Conservation (phyloP, 2,797 vertebrate genomes). For the Catamblyrhynchus diadema region DNA sequence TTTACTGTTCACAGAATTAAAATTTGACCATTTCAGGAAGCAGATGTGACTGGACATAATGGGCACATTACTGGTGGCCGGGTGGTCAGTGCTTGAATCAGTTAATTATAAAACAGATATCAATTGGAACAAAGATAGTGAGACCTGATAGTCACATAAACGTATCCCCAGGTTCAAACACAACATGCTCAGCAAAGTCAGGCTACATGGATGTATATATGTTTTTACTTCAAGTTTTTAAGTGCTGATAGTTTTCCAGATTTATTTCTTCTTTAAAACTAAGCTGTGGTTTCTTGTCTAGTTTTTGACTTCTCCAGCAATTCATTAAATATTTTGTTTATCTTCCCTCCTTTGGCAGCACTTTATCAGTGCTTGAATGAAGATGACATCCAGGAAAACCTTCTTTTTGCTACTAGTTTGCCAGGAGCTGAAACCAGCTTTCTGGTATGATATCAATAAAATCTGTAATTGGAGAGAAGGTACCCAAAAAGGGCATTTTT, state of each 20-base stretch:
- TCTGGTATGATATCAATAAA: not conserved
- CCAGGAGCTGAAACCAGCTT: not conserved
- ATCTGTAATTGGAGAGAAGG: not conserved
- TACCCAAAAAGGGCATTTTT: not conserved
- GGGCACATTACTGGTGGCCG: not conserved
- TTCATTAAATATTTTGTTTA: not conserved
- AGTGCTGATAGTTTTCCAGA: not conserved
- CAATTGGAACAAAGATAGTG: not conserved
- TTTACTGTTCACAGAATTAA: not conserved
- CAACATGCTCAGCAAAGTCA: not conserved
- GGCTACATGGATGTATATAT: not conserved
- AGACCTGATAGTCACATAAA: not conserved
- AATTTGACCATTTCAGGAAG: not conserved
- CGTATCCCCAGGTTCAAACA: not conserved
- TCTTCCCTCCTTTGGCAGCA: not conserved
- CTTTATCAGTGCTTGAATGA: constrained; percentile 5
- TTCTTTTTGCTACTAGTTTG: not conserved
- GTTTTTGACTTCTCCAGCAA: not conserved
- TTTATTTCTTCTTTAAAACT: not conserved
- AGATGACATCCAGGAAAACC: not conserved
- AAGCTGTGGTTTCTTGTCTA: not conserved
- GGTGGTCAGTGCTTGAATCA: not conserved
- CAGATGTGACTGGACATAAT: not conserved
- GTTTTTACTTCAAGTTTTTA: not conserved
- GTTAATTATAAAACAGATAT: not conserved